Conservation (phyloP, 2,797 vertebrate species). For the Pristis pectinata region DNA sequence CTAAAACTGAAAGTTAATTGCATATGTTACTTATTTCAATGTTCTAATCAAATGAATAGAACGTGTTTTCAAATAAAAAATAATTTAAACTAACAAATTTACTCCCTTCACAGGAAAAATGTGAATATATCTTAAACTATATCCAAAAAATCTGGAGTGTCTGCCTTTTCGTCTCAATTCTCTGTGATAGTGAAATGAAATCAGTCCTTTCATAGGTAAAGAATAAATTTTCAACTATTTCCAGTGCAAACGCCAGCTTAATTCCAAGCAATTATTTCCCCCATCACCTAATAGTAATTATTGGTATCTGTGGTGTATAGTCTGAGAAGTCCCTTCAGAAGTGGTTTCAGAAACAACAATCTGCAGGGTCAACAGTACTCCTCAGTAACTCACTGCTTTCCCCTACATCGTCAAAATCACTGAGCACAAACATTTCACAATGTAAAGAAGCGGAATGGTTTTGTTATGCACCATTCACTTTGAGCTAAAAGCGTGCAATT, state of each 20-base stretch:
- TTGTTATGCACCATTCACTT: constrained; percentile 37
- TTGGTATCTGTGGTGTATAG: not conserved
- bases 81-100: not conserved
- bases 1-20: not conserved
- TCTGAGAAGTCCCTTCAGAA: not conserved
- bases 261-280: not conserved
- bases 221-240: not conserved
- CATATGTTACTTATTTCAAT: too few relatives aligned
- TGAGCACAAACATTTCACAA: constrained; percentile 29
- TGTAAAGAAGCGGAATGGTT: constrained; percentile 18
- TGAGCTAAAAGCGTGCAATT: constrained; percentile 31
- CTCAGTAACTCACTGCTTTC: not conserved
- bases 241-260: not conserved
- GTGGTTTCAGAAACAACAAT: not conserved
- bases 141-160: not conserved
- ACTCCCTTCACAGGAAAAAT: too few relatives aligned
- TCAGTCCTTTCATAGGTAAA: not conserved
- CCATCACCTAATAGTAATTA: not conserved
- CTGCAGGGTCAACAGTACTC: not conserved
- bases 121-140: too few relatives aligned
- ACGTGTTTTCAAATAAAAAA: not conserved
- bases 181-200: not conserved
- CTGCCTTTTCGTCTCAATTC: not conserved
- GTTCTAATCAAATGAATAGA: not conserved
- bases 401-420: not conserved